Evolutionary conservation across 1,140 invertebrate species (phyloP), one percentile per base, ranked within the genome.

Genomic region (Lordiphosa mommai): DNA sequence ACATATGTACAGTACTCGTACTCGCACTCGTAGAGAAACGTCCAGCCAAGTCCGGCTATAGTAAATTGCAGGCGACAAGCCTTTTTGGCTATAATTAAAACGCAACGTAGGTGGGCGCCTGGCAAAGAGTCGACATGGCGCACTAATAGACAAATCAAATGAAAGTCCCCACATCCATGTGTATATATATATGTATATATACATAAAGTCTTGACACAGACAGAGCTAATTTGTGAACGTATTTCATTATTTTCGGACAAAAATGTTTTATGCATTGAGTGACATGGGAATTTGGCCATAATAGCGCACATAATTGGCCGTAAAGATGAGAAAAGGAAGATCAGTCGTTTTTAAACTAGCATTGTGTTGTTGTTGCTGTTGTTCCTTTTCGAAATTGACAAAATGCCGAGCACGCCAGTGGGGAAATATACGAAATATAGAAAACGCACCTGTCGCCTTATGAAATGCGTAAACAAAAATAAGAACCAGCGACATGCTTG

Each of bases 271-370:
- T 82, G 71, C 71, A 84, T 57, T 82, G 77, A 84, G 72, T 84
- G 77, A 84, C 77, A 84, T 77, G 77, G 69, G 77, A 84, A 84
- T 84, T 84, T 77, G 67, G 72, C 71, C 68, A 84, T 84, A 84
- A 84, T 84, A 72, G 77, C 59, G 59, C 59, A 41, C 77, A 84
- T 82, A 82, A 84, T 82, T 82, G 68, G 77, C 63, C 59, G 60
- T 73, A 71, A 80, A 66, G 48, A 52, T 66, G 50, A 64, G 51
- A 30, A 55, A 64, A 68, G 55, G 64, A 55, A 67, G 47, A 67
- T 68, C 46, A 33, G 12, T 46, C 16, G 53, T 32, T 59, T 64
- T 74, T 74, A 40, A 63, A 52, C 38, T 56, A 69, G 55, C 64
- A 51, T 51, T 55, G 51, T 60, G 33, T 17, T 37, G 27, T 32